Conservation (phyloP, 2,888 invertebrate species). For the Phengaris alcon region DNA sequence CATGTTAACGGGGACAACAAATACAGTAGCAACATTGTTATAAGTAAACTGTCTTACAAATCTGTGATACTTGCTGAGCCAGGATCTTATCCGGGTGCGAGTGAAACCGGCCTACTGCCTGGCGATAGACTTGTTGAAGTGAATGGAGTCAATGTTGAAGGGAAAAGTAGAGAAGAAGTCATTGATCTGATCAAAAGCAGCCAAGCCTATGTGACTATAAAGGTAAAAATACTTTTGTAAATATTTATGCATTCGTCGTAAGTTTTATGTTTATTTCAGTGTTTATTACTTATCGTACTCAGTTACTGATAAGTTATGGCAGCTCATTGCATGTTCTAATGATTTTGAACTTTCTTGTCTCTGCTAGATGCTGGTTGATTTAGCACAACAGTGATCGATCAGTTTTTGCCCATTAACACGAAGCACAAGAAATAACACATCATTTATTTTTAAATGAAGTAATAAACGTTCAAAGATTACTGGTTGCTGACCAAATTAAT, state of each 20-base stretch:
- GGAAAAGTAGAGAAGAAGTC: constrained; percentile 92
- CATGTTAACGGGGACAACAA: constrained; percentile 64
- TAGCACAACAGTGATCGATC: constrained; percentile 9
- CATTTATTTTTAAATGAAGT: neutral
- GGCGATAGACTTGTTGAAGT: constrained; percentile 96
- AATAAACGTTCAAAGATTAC: neutral
- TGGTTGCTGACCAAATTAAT: neutral
- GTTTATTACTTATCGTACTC: neutral
- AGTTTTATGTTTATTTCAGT: neutral
- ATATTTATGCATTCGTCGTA: neutral
- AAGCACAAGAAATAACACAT: neutral
- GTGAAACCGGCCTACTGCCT: constrained; percentile 93
- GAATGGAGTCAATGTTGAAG: constrained; percentile 91
- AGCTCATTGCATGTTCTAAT: neutral
- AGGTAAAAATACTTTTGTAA: constrained; percentile 78
- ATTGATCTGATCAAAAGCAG: constrained; percentile 95
- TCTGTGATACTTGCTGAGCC: constrained; percentile 95
- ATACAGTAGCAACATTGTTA: constrained; percentile 56
- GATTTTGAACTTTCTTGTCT: constrained; percentile 1
- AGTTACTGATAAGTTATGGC: neutral
- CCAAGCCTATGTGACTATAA: constrained; percentile 88
- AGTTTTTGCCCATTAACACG: neutral
- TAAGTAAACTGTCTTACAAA: constrained; percentile 78
- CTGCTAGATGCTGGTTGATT: neutral
- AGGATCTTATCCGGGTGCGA: constrained; percentile 86